phyloP scores from a whole-genome alignment of 1,140 invertebrate genomes.

The Micrasema longulum region DNA sequence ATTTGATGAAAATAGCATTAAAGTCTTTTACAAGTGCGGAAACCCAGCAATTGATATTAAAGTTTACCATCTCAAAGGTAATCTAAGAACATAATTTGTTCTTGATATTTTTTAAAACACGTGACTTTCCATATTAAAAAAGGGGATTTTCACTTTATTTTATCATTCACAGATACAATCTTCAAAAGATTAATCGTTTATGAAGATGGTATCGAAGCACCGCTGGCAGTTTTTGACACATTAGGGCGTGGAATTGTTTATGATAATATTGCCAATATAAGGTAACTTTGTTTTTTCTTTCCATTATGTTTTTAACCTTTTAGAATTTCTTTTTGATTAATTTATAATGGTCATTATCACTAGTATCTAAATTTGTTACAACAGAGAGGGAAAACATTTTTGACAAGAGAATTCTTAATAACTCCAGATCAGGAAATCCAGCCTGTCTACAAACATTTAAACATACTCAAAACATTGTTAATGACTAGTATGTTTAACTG shows the following conservation, averaged over 20 bases:
- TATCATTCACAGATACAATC: neutral
- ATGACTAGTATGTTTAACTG: too few relatives aligned
- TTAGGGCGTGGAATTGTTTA: constrained; percentile 38
- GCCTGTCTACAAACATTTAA: too few relatives aligned
- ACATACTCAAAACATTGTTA: too few relatives aligned
- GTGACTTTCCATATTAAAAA: neutral
- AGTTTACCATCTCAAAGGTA: constrained; percentile 16
- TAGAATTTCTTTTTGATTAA: too few relatives aligned
- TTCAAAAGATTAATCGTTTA: constrained; percentile 5
- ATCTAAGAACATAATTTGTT: neutral
- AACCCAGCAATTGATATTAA: constrained; percentile 21
- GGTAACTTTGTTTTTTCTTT: too few relatives aligned
- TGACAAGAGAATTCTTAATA: too few relatives aligned
- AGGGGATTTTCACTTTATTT: neutral
- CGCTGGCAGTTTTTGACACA: constrained; percentile 37
- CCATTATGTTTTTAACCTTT: too few relatives aligned
- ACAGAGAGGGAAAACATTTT: too few relatives aligned
- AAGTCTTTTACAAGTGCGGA: constrained; percentile 35
- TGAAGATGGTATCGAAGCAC: constrained; percentile 5
- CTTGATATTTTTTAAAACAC: neutral
- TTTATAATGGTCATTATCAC: too few relatives aligned
- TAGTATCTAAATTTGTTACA: too few relatives aligned
- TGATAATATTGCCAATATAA: constrained; percentile 26
- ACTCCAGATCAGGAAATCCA: too few relatives aligned
- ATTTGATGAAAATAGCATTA: constrained; percentile 12